Conservation (phyloP, 2,113 vertebrate genomes). For the Raja brachyura region DNA sequence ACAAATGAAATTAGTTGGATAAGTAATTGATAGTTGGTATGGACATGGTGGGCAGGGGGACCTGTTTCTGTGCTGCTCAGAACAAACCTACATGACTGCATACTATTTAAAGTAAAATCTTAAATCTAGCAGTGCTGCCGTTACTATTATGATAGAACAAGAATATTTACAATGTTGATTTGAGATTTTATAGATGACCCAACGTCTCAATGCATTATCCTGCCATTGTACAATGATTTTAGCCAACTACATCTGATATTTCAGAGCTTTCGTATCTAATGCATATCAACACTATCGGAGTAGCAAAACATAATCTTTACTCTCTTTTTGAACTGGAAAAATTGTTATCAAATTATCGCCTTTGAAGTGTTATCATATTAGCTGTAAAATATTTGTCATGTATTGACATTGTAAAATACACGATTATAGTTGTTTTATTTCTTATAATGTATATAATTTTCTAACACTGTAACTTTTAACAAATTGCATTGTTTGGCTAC, state of each 20-base stretch:
- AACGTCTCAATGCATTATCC: not conserved
- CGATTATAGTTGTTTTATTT: not conserved
- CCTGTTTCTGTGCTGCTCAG: too few relatives aligned
- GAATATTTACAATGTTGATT: not conserved
- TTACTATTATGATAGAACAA: not conserved
- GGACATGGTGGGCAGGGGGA: too few relatives aligned
- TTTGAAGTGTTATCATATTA: not conserved
- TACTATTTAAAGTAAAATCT: not conserved
- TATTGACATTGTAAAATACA: not conserved
- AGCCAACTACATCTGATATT: not conserved
- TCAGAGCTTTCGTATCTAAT: not conserved
- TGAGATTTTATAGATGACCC: not conserved
- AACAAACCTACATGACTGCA: not conserved
- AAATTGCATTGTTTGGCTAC: not conserved
- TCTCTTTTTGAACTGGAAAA: not conserved
- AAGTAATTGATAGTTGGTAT: too few relatives aligned
- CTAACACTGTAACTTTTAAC: not conserved
- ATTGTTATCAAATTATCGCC: not conserved
- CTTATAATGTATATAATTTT: not conserved
- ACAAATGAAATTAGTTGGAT: too few relatives aligned
- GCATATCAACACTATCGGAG: not conserved
- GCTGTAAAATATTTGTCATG: not conserved
- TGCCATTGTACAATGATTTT: not conserved
- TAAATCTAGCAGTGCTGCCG: not conserved
- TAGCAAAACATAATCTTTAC: not conserved